Percentiles rank a stretch among this genome's conserved stretches.
These are phyloP conservation scores for Acromyrmex charruanus DNA, from an alignment of 1,140 invertebrate species.

Conservation along the genomic window DNA sequence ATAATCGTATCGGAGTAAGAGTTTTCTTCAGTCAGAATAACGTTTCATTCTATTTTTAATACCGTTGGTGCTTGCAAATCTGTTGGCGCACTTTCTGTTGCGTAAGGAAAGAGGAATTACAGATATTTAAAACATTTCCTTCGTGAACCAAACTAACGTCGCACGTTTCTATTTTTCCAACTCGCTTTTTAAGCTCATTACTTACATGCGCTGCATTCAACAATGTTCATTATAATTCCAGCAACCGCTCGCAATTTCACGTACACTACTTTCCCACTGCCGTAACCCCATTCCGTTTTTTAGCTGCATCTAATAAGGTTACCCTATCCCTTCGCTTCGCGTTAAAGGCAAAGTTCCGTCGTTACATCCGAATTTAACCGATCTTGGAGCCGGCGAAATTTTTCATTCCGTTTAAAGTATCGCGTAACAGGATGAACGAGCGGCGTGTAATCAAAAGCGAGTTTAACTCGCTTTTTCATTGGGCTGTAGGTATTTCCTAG, in stretches of 20 bases:
- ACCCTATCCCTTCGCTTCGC: conserved; percentile 1
- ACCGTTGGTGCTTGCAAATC: conserved; percentile 2
- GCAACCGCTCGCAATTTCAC: conserved; percentile 37
- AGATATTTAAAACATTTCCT: conserved; percentile 34
- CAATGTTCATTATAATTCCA: conserved; percentile 52
- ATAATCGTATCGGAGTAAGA: conserved; percentile 24
- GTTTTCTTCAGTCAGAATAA: neutral
- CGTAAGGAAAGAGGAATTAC: conserved; percentile 23
- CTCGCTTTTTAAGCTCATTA: conserved; percentile 56
- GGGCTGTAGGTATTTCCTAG: neutral
- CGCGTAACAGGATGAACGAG: neutral
- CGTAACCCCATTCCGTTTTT: conserved; percentile 32
- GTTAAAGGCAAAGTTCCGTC: conserved; percentile 45
- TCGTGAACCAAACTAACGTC: conserved; percentile 20
- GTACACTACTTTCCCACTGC: conserved; percentile 15
- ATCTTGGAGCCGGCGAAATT: conserved; percentile 32
- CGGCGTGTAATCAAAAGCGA: conserved; percentile 44
- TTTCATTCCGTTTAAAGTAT: conserved; percentile 52
- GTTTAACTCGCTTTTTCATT: conserved; percentile 21
- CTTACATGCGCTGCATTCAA: conserved; percentile 40
- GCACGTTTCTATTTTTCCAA: conserved; percentile 41
- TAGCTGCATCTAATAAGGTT: conserved; percentile 40
- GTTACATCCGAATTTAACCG: conserved; percentile 41
- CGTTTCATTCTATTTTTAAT: conserved; percentile 3
- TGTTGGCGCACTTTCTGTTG: neutral